phyloP scores from a whole-genome alignment of 1,140 invertebrate genomes.

The Linepithema humile region DNA sequence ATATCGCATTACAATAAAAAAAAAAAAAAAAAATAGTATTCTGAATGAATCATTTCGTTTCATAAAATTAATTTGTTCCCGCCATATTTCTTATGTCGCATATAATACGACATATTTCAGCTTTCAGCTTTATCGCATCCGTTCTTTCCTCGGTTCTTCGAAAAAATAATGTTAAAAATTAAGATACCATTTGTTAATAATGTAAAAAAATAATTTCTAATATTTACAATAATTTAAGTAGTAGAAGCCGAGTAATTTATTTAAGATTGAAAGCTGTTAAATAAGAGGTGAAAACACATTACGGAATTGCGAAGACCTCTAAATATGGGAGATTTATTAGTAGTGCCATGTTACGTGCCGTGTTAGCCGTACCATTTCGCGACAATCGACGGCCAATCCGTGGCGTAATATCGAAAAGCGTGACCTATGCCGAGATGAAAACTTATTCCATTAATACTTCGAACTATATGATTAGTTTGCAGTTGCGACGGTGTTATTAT shows the following conservation, averaged over 20 bases:
- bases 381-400: conserved; percentile 1
- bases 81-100: not conserved
- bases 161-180: not conserved
- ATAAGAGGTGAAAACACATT: not conserved
- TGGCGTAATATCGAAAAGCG: not conserved
- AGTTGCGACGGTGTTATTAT: not conserved
- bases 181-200: not conserved
- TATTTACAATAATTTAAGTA: not conserved
- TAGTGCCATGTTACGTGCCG: not conserved
- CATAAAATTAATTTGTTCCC: not conserved
- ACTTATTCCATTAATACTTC: conserved; percentile 23
- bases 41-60: not conserved
- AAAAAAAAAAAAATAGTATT: too few relatives aligned
- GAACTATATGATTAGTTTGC: not conserved
- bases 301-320: not conserved
- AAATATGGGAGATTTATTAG: not conserved
- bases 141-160: not conserved
- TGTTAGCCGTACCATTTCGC: not conserved
- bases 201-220: not conserved
- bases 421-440: not conserved
- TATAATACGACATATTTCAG: not conserved
- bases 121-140: not conserved
- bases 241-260: not conserved
- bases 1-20: conserved; percentile 35
- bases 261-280: not conserved